A percentile compares a stretch with the other conserved stretches of the same genome.
These are phyloP conservation scores for Tupiocoris notatus DNA, from an alignment of 2,888 invertebrate genomes.

Conservation along the genomic window DNA sequence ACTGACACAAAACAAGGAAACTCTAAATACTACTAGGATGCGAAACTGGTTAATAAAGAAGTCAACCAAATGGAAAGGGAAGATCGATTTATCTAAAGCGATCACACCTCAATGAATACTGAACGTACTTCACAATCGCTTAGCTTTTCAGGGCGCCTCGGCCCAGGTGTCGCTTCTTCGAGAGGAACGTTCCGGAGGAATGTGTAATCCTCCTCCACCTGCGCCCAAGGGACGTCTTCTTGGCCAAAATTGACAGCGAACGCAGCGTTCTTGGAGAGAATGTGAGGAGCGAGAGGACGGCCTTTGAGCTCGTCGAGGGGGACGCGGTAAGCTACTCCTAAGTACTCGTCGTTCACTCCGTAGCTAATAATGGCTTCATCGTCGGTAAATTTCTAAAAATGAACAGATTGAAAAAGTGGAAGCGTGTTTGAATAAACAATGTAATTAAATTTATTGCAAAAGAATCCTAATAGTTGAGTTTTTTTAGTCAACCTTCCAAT, in stretches of 20 bases:
- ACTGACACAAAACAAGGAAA: too few relatives aligned
- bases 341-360: constrained; percentile 77
- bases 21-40: too few relatives aligned
- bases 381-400: constrained; percentile 66
- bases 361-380: constrained; percentile 71
- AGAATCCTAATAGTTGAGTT: too few relatives aligned
- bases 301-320: constrained; percentile 64
- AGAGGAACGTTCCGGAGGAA: constrained; percentile 58
- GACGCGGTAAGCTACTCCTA: constrained; percentile 72
- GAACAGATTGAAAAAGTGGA: neutral
- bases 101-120: too few relatives aligned
- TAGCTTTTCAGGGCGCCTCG: constrained; percentile 65
- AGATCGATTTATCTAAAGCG: too few relatives aligned
- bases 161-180: constrained; percentile 65
- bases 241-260: constrained; percentile 83
- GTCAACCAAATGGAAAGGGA: constrained; percentile 27
- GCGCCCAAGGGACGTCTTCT: constrained; percentile 59
- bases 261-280: constrained; percentile 84
- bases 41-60: too few relatives aligned
- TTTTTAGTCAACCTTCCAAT: too few relatives aligned
- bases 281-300: constrained; percentile 81
- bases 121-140: constrained; percentile 75
- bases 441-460: too few relatives aligned
- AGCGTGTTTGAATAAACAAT: too few relatives aligned
- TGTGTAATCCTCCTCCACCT: constrained; percentile 58